phyloP scores from a whole-genome alignment of 1,140 invertebrate species.

The Adoxophyes honmai region DNA sequence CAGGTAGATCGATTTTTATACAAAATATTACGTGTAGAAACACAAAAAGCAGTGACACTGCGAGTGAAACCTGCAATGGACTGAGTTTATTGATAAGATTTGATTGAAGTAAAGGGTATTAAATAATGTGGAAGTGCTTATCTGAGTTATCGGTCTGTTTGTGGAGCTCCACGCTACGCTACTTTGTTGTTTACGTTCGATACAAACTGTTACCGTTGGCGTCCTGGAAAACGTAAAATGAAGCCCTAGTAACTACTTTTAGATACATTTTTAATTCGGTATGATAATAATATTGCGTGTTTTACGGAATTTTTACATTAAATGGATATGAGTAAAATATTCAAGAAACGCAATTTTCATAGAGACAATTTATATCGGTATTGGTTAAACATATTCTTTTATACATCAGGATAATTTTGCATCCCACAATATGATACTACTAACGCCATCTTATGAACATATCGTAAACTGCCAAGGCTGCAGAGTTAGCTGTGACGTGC shows the following conservation, averaged over 20 bases:
- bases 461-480: background rate
- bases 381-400: too few species aligned
- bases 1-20: constrained; percentile 24
- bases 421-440: background rate
- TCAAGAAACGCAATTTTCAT: too few species aligned
- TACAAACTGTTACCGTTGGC: constrained; percentile 32
- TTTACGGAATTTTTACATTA: too few species aligned
- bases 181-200: constrained; percentile 20
- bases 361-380: too few species aligned
- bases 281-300: too few species aligned
- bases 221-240: background rate
- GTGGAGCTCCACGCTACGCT: constrained; percentile 9
- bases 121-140: constrained; percentile 54
- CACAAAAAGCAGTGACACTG: background rate
- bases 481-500: background rate
- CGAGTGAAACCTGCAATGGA: background rate
- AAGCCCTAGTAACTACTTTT: too few species aligned
- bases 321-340: too few species aligned
- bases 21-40: background rate
- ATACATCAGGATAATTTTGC: background rate
- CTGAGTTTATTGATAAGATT: constrained; percentile 54
- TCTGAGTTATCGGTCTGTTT: constrained; percentile 65
- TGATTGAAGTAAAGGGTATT: constrained; percentile 56
- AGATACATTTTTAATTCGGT: too few species aligned
- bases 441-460: constrained; percentile 7